Percentiles rank a stretch among this genome's conserved stretches.
Conservation (phyloP, 2,888 invertebrate genomes). For the Seira sanloemensis region DNA sequence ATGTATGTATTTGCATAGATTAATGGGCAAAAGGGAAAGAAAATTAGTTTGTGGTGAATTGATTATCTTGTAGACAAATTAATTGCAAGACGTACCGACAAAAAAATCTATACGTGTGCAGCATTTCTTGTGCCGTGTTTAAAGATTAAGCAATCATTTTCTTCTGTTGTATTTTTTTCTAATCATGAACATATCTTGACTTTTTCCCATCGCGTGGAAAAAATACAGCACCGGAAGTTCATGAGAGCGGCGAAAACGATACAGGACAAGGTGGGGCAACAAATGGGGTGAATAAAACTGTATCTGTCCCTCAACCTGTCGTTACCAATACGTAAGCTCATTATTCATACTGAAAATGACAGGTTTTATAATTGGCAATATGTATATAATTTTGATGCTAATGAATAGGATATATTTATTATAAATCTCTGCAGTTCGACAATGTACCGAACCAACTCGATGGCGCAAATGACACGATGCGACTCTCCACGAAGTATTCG, state of each 20-base stretch:
- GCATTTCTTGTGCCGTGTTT: too few species aligned
- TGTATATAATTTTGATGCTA: too few species aligned
- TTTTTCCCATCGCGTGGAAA: background rate
- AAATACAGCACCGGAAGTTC: conserved; percentile 75
- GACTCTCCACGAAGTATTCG: conserved; percentile 85
- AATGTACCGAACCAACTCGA: conserved; percentile 74
- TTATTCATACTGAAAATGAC: too few species aligned
- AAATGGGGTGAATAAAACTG: conserved; percentile 74
- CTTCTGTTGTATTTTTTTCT: background rate
- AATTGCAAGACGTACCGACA: background rate
- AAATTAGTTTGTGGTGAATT: background rate
- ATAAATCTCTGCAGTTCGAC: conserved; percentile 54
- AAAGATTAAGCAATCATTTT: background rate
- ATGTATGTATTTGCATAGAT: background rate
- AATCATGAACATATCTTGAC: background rate
- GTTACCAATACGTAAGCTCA: conserved; percentile 57
- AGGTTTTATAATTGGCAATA: too few species aligned
- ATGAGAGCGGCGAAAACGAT: conserved; percentile 75
- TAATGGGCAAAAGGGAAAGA: background rate
- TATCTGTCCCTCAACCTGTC: conserved; percentile 80
- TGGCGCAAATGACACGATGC: conserved; percentile 72
- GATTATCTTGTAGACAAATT: background rate
- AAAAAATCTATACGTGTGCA: too few species aligned
- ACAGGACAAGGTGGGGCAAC: conserved; percentile 40
- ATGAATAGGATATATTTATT: too few species aligned